Evolutionary conservation across 1,140 invertebrate genomes (phyloP).

Genomic region (Zaprionus vittiger): DNA sequence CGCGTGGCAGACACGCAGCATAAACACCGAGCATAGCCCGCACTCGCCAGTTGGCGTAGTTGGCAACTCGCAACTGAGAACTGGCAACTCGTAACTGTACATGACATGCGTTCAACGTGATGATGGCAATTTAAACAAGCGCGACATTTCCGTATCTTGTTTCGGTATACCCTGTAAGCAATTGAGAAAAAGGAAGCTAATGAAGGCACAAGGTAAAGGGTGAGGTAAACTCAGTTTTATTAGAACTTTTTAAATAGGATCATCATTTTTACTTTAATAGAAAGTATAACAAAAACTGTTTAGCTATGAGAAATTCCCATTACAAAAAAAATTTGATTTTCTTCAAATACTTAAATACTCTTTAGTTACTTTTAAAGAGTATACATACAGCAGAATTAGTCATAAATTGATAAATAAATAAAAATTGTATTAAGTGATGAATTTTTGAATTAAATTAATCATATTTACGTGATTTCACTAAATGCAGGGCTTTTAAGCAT

Average conservation of each 20-base stretch:
- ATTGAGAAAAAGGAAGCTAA: background rate
- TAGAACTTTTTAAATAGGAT: no score
- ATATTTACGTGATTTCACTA: background rate
- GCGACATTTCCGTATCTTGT: slow-evolving; percentile 35
- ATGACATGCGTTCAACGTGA: slow-evolving; percentile 74
- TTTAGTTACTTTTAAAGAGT: no score
- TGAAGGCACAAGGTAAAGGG: background rate
- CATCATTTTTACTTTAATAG: no score
- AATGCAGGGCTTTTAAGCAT: background rate
- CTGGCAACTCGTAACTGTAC: slow-evolving; percentile 24
- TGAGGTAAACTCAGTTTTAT: background rate
- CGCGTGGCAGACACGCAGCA: slow-evolving; percentile 55
- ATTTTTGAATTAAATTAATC: no score
- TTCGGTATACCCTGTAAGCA: slow-evolving; percentile 16
- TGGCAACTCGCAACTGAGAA: background rate
- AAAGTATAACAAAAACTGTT: no score
- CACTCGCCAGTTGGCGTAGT: background rate
- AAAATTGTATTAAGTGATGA: no score
- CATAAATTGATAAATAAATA: no score
- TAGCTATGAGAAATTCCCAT: no score
- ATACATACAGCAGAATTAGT: no score
- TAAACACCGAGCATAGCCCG: slow-evolving; percentile 18
- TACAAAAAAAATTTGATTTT: no score
- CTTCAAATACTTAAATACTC: no score
- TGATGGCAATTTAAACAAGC: slow-evolving; percentile 79